phyloP scores from a whole-genome alignment of 2,797 vertebrate species.

The Catharus ustulatus region DNA sequence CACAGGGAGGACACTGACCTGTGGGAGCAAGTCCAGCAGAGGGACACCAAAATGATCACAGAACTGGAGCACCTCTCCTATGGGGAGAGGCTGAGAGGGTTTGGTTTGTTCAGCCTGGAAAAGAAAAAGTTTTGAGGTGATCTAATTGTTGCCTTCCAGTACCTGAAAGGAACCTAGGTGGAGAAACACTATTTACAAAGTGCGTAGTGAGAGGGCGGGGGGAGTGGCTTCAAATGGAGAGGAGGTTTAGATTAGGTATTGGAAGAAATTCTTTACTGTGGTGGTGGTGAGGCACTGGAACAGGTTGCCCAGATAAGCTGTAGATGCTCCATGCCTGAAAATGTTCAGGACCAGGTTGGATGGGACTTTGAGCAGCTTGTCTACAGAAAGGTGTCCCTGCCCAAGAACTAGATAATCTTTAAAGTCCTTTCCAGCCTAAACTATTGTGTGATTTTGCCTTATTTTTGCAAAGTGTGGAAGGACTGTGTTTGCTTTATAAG shows the following conservation, averaged over 20 bases:
- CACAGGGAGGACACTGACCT: accelerated
- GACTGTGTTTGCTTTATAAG: not conserved
- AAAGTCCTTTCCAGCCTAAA: not conserved
- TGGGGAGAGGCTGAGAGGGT: not conserved
- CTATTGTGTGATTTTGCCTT: not conserved
- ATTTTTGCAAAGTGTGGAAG: not conserved
- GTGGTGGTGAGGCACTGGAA: not conserved
- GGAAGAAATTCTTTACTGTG: not conserved
- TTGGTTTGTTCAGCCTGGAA: not conserved
- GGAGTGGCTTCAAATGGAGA: not conserved
- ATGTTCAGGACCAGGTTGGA: not conserved
- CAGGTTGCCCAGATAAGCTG: not conserved
- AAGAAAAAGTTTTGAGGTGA: not conserved
- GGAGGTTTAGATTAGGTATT: not conserved
- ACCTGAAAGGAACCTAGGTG: not conserved
- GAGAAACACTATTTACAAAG: not conserved
- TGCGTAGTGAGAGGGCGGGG: not conserved
- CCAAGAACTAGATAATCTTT: not conserved
- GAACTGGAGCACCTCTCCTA: not conserved
- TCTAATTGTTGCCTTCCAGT: not conserved
- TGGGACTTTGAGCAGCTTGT: not conserved
- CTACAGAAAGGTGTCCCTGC: not conserved
- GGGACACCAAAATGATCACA: not conserved
- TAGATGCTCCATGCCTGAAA: not conserved
- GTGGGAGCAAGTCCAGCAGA: not conserved